Evolutionary conservation across 2,888 invertebrate species (phyloP).

Genomic region (Conomelus anceps): DNA sequence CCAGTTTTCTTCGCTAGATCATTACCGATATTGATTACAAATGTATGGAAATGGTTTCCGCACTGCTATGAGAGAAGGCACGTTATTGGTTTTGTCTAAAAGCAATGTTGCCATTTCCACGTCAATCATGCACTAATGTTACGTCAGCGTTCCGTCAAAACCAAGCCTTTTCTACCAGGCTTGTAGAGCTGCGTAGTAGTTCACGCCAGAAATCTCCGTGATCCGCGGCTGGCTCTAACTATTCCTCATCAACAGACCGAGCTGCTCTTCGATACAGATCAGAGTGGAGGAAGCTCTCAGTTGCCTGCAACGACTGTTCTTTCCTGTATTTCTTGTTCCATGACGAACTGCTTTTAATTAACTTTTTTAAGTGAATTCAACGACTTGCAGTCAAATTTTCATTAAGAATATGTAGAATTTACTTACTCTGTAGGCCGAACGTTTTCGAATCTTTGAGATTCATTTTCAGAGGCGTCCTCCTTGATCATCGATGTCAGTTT

Average conservation of each 20-base stretch:
- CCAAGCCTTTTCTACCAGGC: conserved; percentile 13
- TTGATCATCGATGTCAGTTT: too few species aligned
- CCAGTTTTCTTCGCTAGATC: neutral
- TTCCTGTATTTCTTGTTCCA: too few species aligned
- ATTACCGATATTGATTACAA: neutral
- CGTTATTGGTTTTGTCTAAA: neutral
- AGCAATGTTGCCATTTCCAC: neutral
- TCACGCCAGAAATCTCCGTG: neutral
- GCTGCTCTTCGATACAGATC: neutral
- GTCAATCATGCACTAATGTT: conserved; percentile 17
- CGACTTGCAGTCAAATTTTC: too few species aligned
- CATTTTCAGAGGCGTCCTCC: too few species aligned
- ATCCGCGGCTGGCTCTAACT: neutral
- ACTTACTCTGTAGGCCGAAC: too few species aligned
- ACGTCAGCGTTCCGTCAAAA: conserved; percentile 23
- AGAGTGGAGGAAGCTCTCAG: neutral
- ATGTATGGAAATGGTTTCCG: neutral
- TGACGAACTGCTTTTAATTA: too few species aligned
- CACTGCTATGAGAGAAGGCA: neutral
- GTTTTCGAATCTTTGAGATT: too few species aligned
- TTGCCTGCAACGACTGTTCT: neutral
- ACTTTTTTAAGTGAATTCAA: too few species aligned
- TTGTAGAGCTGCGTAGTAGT: neutral
- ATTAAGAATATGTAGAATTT: too few species aligned
- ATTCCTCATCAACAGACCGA: neutral